phyloP scores from a whole-genome alignment of 2,888 invertebrate genomes.

The Salticus scenicus region DNA sequence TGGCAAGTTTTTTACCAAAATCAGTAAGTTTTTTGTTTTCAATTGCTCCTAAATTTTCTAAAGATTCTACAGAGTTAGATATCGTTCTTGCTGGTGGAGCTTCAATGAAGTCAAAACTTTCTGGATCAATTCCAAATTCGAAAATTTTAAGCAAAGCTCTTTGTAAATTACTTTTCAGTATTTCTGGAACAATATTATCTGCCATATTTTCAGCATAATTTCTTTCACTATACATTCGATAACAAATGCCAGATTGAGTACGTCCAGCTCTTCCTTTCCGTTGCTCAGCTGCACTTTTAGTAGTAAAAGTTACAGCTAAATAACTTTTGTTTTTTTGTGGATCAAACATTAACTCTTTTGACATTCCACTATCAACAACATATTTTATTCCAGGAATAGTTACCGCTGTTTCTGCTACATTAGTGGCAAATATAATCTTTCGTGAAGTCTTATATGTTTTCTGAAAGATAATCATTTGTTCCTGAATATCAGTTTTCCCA shows the following conservation, averaged over 20 bases:
- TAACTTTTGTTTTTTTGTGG: slow-evolving; percentile 74
- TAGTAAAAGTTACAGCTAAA: slow-evolving; percentile 73
- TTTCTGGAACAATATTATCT: slow-evolving; percentile 74
- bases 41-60: slow-evolving; percentile 74
- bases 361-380: slow-evolving; percentile 76
- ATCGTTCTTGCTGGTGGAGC: slow-evolving; percentile 73
- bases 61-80: slow-evolving; percentile 72
- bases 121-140: slow-evolving; percentile 72
- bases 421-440: slow-evolving; percentile 76
- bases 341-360: slow-evolving; percentile 75
- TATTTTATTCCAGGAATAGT: slow-evolving; percentile 76
- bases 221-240: slow-evolving; percentile 75
- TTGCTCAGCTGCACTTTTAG: slow-evolving; percentile 76
- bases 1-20: slow-evolving; percentile 74
- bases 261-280: slow-evolving; percentile 77
- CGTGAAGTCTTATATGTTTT: slow-evolving; percentile 65
- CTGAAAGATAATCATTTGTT: slow-evolving; percentile 74
- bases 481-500: slow-evolving; percentile 74
- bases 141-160: slow-evolving; percentile 60
- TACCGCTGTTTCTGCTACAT: slow-evolving; percentile 77
- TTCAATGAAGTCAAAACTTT: slow-evolving; percentile 74
- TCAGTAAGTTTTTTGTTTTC: slow-evolving; percentile 73
- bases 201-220: slow-evolving; percentile 74
- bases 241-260: slow-evolving; percentile 75
- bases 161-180: slow-evolving; percentile 72